These are phyloP conservation scores for Phrynocephalus vlangalii DNA, from an alignment of 2,797 vertebrate species.

Conservation along the genomic window DNA sequence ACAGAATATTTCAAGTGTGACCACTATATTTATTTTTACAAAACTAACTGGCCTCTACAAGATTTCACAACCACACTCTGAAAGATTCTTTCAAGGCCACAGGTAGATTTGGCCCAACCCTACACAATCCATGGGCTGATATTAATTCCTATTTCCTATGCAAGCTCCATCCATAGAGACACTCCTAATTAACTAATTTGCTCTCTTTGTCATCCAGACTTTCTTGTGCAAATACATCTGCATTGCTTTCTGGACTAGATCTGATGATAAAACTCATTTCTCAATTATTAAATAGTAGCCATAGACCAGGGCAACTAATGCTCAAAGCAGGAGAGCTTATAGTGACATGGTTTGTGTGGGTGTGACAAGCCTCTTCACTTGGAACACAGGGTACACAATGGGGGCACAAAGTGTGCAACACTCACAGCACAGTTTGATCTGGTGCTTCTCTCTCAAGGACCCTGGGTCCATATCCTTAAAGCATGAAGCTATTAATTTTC, in stretches of 20 bases:
- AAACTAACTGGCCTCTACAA: neutral
- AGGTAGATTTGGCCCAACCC: no score
- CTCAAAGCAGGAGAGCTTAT: no score
- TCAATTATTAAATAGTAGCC: neutral
- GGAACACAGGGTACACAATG: neutral
- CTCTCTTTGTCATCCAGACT: neutral
- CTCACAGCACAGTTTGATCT: neutral
- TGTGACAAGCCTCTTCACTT: no score
- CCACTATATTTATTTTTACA: neutral
- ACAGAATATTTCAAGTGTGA: neutral
- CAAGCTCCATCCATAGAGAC: neutral
- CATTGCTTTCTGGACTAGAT: neutral
- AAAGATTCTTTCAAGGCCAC: neutral
- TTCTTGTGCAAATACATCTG: neutral
- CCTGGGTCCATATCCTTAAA: neutral
- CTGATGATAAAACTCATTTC: neutral
- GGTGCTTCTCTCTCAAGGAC: neutral
- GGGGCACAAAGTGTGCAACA: neutral
- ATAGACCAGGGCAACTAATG: neutral
- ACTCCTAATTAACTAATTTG: neutral
- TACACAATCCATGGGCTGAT: no score
- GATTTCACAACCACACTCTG: neutral
- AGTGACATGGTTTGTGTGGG: no score
- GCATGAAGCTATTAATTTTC: no score
- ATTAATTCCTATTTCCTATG: neutral